Base-by-base conservation (phyloP, 30 jellyfish, hydroid and myxozoan species). In the Chrysaora quinquecirrha region DNA sequence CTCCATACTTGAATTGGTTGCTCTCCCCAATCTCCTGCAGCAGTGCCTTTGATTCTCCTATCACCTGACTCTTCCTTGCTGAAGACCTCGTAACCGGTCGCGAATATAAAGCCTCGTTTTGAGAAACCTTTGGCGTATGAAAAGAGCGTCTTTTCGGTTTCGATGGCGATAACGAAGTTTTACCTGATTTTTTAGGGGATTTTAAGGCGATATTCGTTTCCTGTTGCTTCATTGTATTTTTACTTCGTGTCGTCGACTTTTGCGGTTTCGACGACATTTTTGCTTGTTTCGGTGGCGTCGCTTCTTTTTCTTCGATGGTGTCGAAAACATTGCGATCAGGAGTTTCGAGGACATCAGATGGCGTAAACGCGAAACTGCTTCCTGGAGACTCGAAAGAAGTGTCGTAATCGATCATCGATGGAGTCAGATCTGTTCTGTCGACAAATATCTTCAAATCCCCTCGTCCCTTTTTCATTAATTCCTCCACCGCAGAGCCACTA, bases 261-360 rank as follows among this genome's bases (percentile, higher is more conserved):
- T 21, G 83, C 54, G 30, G 61, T 28, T 22, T 66, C 76, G 72
- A 31, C 48, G 90, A 9, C 10, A 18, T 80, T 31, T 50, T 80
- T 23, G 90, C 90, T 48, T 80, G 83, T 31, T 80, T 80, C 71
- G 90, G 83, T 0, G 90, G 83, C 30, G 90, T 38, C 21, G 90
- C 83, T 27, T 32, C 83, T 25, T 30, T 20, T 23, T 80, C 89
- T 19, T 78, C 83, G 3, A 60, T 10, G 4, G 21, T 28, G 9
- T 32, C 73, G 32, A 34, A 54, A 48, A 67, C 62, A 25, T 12
- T 31, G 12, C 24, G 68, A 19, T 52, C 68, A 19, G 90, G 65
- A 14, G 34, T 24, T 31, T 31, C 68, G 1, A 63, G 19, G n/a
- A 35, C 1, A 16, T 24, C 80, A n/a, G 83, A n/a, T 27, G 90